Evolutionary conservation across 2,797 vertebrate genomes (phyloP), one percentile per base, ranked within the genome.

Genomic region (Molossus alvarezi): DNA sequence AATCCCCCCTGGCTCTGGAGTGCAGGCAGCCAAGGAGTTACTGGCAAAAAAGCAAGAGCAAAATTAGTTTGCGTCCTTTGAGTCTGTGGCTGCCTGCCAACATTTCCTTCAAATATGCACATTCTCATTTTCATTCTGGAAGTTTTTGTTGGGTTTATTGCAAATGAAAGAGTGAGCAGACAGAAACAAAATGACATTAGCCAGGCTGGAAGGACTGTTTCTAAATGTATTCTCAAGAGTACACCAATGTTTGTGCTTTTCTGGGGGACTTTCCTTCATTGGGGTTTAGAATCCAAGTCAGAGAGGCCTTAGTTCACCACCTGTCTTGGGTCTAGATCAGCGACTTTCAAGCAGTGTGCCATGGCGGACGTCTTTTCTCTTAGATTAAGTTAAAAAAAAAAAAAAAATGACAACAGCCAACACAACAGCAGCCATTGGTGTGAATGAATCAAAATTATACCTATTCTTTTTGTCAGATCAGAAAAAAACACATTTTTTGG

Each of bases 41-140:
- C 7, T 96, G 93, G 96, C 94, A 96, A 91, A 71, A 90, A 95
- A 84, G 82, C 97, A 88, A 91, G 95, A 97, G 94, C 79, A 88
- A 80, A 94, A 91, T 79, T 76, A 81, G 92, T 79, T 37, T 77
- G 77, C 0, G 3, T 88, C 29, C 96, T 87, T 65, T 21, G 73
- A 92, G 93, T 41, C 89, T 71, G 60, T 85, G 91, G 96, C 94
- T 29, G 62, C 55, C 83, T 57, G 96, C 97, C 96, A 97, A 76
- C 9, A 1, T 51, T 82, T 92, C 96, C 94, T 95, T 95, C 94
- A 86, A 87, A 92, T 23, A 13, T 0, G 14, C 92, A 88, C 55
- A 27, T 87, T 96, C 94, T 75, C 83, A 73, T 85, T 96, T 95
- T 88, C 87, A 57, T 82, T 71, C 48, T 79, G 96, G 91, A 95